Base-by-base conservation (phyloP, 2,113 vertebrate genomes). In the Caranx melampygus region DNA sequence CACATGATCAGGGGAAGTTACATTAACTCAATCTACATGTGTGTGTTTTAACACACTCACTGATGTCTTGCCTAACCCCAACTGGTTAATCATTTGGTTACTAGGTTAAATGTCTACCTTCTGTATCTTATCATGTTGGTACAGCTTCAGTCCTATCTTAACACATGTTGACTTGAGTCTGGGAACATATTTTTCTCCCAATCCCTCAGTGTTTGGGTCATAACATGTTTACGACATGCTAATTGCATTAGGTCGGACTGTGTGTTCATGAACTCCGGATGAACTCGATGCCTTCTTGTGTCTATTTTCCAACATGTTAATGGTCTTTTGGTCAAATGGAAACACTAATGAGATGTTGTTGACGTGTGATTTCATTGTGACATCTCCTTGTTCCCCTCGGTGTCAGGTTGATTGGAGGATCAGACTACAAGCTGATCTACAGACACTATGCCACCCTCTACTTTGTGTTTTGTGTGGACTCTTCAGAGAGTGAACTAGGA, bases 401-500 rank as follows among this genome's bases (percentile, higher is more conserved):
- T 91, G 59, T 90, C 91, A 99, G 98, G 93, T 95, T 99, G 93
- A 99, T 99, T 79, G 98, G 98, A 67, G 98, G 98, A 77, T 99
- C 98, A 31, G 98, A 99, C 93, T 99, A 99, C 95, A 99, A 98
- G 88, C 95, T 99, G 64, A 99, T 99, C 92, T 99, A 99, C 93
- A 96, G 98, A 94, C 98, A 99, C 91, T 99, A 99, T 72, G 98
- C 98, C 83, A 99, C 98, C 0, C 94, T 99, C 40, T 99, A 99
- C 95, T 99, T 99, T 94, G 98, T 99, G 87, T 99, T 99, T 89
- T 99, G 98, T 88, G 98, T 99, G 88, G 98, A 99, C 92, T 99
- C 98, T 69, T 99, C 98, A 68, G 98, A 99, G 94, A 99, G 98
- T 69, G 98, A 99, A 92, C 96, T 99, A 89, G 98, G 98, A 90